Percentiles rank a stretch among this genome's conserved stretches.
phyloP scores from a whole-genome alignment of 2,797 vertebrate species.

The Cirrhinus mrigala region DNA sequence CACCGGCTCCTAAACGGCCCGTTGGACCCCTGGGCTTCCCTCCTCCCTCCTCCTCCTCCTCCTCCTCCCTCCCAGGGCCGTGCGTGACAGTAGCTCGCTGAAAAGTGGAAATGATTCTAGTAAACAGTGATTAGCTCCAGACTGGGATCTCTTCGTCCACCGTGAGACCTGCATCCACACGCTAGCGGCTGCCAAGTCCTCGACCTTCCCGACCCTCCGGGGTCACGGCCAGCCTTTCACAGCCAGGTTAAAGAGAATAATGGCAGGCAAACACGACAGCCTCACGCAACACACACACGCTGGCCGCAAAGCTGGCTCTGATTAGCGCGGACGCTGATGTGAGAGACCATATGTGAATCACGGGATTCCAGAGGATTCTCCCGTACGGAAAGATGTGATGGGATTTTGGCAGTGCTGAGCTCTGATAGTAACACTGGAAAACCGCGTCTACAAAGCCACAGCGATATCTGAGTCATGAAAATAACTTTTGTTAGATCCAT shows the following conservation, averaged over 20 bases:
- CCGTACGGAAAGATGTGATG: constrained; percentile 51
- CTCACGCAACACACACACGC: constrained; percentile 77
- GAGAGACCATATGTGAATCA: constrained; percentile 74
- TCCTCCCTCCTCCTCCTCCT: constrained; percentile 50
- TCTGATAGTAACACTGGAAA: neutral
- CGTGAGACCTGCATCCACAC: constrained; percentile 72
- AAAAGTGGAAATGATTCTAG: constrained; percentile 87
- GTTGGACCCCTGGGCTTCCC: constrained; percentile 64
- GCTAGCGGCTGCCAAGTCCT: constrained; percentile 56
- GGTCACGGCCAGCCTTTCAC: constrained; percentile 83
- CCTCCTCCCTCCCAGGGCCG: constrained; percentile 73
- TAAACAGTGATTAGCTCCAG: constrained; percentile 89
- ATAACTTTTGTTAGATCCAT: neutral
- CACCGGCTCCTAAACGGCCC: constrained; percentile 58
- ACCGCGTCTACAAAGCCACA: neutral
- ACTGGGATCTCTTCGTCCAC: constrained; percentile 72
- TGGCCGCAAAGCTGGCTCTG: constrained; percentile 78
- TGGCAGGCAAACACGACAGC: constrained; percentile 83
- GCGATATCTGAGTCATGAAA: neutral
- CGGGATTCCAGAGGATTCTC: constrained; percentile 60
- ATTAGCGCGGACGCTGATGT: constrained; percentile 79
- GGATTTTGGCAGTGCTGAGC: neutral
- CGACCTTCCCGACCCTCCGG: constrained; percentile 46
- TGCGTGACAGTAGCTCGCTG: constrained; percentile 88
- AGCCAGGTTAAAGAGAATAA: constrained; percentile 82